Percentiles rank a stretch among this genome's conserved stretches.
These are phyloP conservation scores for Antigone vipio DNA, from an alignment of 2,113 vertebrate species.

Conservation along the genomic window DNA sequence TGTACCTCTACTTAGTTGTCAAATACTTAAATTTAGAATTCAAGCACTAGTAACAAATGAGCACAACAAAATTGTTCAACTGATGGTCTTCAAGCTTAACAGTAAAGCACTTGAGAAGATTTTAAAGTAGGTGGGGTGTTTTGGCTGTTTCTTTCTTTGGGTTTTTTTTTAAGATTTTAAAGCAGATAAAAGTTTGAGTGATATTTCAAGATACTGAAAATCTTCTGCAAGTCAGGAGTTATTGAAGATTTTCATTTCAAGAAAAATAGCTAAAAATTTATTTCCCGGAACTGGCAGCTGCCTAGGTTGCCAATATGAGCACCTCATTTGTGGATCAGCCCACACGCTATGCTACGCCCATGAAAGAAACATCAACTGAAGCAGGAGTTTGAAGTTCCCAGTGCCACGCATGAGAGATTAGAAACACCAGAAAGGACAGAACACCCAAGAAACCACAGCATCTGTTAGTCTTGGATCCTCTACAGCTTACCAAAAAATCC, in stretches of 20 bases:
- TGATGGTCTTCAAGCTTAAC: neutral
- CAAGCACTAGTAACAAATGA: neutral
- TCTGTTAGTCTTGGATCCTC: neutral
- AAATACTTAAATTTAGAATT: neutral
- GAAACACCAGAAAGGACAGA: neutral
- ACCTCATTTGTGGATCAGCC: neutral
- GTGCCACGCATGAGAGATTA: neutral
- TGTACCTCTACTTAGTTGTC: neutral
- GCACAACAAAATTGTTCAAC: neutral
- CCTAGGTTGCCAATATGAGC: neutral
- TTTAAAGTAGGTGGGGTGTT: neutral
- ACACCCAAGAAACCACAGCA: neutral
- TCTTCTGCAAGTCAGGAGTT: neutral
- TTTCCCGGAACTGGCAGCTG: neutral
- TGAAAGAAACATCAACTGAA: neutral
- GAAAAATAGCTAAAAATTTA: neutral
- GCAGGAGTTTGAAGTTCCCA: neutral
- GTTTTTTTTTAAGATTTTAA: neutral
- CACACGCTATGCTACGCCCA: neutral
- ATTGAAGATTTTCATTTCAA: neutral
- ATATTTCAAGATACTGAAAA: neutral
- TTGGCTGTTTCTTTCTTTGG: neutral
- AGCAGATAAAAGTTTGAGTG: neutral
- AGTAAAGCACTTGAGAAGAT: neutral
- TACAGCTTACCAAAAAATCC: neutral